A percentile compares a stretch with the other conserved stretches of the same genome.
phyloP scores from a whole-genome alignment of 1,140 invertebrate genomes.

The Drosophila persimilis region DNA sequence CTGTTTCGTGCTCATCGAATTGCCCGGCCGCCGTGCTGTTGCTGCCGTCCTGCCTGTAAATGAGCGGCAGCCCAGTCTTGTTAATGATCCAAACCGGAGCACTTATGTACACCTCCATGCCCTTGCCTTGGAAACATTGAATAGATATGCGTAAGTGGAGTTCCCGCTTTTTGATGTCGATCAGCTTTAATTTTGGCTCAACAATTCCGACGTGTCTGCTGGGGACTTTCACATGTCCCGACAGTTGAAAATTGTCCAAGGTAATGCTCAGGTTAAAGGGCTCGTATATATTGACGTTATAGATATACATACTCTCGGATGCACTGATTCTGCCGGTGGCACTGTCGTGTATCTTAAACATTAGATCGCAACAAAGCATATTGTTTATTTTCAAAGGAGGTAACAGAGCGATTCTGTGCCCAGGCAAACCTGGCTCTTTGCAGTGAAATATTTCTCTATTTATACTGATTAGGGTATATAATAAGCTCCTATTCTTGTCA shows the following conservation, averaged over 20 bases:
- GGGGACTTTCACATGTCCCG: slow-evolving; percentile 85
- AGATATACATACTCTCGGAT: slow-evolving; percentile 70
- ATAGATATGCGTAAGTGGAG: slow-evolving; percentile 89
- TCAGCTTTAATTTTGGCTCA: slow-evolving; percentile 85
- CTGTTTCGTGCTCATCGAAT: slow-evolving; percentile 96
- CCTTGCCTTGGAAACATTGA: slow-evolving; percentile 75
- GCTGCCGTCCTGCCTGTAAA: slow-evolving; percentile 95
- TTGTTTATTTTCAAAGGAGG: slow-evolving; percentile 92
- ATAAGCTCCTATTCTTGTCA: slow-evolving; percentile 52
- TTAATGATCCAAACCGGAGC: slow-evolving; percentile 98
- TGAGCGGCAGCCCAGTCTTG: slow-evolving; percentile 96
- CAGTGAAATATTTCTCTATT: slow-evolving; percentile 91
- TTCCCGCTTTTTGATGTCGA: slow-evolving; percentile 88
- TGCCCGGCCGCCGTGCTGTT: slow-evolving; percentile 94
- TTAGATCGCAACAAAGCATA: slow-evolving; percentile 89
- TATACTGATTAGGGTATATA: slow-evolving; percentile 84
- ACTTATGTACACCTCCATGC: slow-evolving; percentile 89
- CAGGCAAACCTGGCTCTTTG: slow-evolving; percentile 87
- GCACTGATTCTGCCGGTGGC: slow-evolving; percentile 86
- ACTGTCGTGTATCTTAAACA: slow-evolving; percentile 85
- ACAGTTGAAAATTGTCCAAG: slow-evolving; percentile 92
- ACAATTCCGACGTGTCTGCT: slow-evolving; percentile 83
- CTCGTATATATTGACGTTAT: slow-evolving; percentile 88
- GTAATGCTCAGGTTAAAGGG: slow-evolving; percentile 89
- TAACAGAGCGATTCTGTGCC: slow-evolving; percentile 92